These are phyloP conservation scores for Alloplasta piceator DNA, from an alignment of 2,888 invertebrate species.

Conservation along the genomic window DNA sequence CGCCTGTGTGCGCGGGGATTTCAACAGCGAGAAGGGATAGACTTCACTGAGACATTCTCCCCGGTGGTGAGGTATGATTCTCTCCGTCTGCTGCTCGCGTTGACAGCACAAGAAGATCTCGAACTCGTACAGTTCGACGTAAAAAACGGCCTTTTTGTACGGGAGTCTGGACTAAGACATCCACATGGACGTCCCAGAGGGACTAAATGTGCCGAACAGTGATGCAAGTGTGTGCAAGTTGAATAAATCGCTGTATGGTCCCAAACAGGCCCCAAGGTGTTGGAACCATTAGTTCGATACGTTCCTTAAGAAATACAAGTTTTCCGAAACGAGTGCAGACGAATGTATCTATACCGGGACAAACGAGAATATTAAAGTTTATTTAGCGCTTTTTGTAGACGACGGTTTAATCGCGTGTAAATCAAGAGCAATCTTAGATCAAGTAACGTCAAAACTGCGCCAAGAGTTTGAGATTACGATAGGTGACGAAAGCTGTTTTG, in stretches of 20 bases:
- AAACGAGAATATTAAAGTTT: background rate
- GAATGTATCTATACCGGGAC: too few species aligned
- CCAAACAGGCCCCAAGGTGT: too few species aligned
- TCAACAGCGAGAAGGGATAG: slow-evolving; percentile 64
- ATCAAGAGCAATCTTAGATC: background rate
- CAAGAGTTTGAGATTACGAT: slow-evolving; percentile 33
- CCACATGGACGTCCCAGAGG: slow-evolving; percentile 2
- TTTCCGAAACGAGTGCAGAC: too few species aligned
- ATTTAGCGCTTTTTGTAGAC: slow-evolving; percentile 15
- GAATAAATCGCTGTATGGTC: too few species aligned
- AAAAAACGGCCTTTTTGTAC: slow-evolving; percentile 4
- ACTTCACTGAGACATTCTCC: slow-evolving; percentile 68
- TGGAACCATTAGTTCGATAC: too few species aligned
- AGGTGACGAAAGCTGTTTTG: slow-evolving; percentile 32
- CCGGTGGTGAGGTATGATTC: slow-evolving; percentile 70
- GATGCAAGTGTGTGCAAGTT: too few species aligned
- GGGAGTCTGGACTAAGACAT: background rate
- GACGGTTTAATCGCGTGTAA: slow-evolving; percentile 3
- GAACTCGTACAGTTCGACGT: slow-evolving; percentile 9
- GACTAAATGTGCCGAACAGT: background rate
- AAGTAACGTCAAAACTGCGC: background rate
- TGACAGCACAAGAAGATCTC: too few species aligned
- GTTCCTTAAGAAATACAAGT: too few species aligned
- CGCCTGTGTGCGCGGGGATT: slow-evolving; percentile 70
- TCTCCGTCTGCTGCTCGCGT: slow-evolving; percentile 53